Conservation (phyloP, 2,113 vertebrate genomes). For the Sylvilagus bachmani region DNA sequence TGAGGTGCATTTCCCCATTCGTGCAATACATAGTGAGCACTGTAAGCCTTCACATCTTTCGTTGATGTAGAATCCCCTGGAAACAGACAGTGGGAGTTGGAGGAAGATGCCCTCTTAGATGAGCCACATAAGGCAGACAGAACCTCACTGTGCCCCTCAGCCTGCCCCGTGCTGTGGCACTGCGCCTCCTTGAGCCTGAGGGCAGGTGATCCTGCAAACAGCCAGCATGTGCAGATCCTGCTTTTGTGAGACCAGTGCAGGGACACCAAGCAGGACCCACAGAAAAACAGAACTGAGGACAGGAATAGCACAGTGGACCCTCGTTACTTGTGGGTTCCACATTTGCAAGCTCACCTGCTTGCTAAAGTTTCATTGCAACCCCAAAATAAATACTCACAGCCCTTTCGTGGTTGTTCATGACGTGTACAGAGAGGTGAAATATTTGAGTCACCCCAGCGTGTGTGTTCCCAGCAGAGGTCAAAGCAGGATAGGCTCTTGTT, state of each 20-base stretch:
- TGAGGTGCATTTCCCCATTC: neutral
- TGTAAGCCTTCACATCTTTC: neutral
- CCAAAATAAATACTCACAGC: neutral
- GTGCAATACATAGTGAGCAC: neutral
- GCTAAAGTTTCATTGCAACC: neutral
- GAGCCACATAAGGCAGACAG: neutral
- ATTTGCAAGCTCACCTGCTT: neutral
- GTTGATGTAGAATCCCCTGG: neutral
- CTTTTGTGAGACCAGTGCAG: neutral
- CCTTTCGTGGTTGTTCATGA: neutral
- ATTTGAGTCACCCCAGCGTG: neutral
- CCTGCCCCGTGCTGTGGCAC: neutral
- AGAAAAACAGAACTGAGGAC: neutral
- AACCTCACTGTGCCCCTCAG: neutral
- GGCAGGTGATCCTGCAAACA: neutral
- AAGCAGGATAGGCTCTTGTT: neutral
- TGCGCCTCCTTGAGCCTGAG: no score
- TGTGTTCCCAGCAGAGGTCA: neutral
- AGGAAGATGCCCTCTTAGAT: neutral
- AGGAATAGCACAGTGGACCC: neutral
- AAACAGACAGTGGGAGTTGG: neutral
- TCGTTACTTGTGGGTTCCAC: neutral
- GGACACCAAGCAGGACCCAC: neutral
- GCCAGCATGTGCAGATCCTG: neutral
- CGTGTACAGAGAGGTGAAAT: neutral